Percentiles rank a stretch among this genome's conserved stretches.
These are phyloP conservation scores for Ennomos fuscantarius DNA, from an alignment of 2,888 invertebrate species.

Conservation along the genomic window DNA sequence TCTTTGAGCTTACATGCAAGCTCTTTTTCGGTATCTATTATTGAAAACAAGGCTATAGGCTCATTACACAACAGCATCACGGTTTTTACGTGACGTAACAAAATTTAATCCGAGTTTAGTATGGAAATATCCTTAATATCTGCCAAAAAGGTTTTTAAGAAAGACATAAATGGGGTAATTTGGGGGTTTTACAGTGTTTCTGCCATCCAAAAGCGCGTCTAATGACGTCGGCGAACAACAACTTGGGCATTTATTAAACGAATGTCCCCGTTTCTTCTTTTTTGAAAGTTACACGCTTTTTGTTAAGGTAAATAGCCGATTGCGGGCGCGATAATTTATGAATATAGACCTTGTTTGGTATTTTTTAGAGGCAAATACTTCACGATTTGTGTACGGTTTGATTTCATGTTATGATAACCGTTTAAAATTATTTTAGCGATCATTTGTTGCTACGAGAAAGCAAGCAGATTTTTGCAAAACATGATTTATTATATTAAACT, in stretches of 20 bases:
- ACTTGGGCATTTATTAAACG: constrained; percentile 30
- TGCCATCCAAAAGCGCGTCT: constrained; percentile 25
- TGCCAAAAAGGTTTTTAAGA: constrained; percentile 33
- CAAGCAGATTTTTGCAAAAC: too few relatives aligned
- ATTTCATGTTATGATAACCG: constrained; percentile 7
- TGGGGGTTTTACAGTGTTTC: constrained; percentile 39
- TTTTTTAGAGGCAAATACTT: constrained; percentile 1
- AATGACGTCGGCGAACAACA: constrained; percentile 26
- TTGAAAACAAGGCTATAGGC: constrained; percentile 3
- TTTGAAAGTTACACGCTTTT: constrained; percentile 23
- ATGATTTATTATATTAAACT: too few relatives aligned
- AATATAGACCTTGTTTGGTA: constrained; percentile 10
- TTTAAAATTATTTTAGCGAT: too few relatives aligned
- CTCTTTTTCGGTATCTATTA: background rate
- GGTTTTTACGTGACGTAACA: constrained; percentile 29
- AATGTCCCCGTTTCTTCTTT: constrained; percentile 27
- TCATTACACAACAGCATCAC: constrained; percentile 9
- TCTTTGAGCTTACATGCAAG: too few relatives aligned
- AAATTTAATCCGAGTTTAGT: constrained; percentile 35
- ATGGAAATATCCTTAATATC: constrained; percentile 36
- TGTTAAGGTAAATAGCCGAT: constrained; percentile 29
- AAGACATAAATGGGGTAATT: constrained; percentile 39
- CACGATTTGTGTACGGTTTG: constrained; percentile 3
- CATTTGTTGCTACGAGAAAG: too few relatives aligned
- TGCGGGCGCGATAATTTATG: constrained; percentile 17